phyloP scores from a whole-genome alignment of 1,140 invertebrate genomes.

The Neomicropteryx cornuta region DNA sequence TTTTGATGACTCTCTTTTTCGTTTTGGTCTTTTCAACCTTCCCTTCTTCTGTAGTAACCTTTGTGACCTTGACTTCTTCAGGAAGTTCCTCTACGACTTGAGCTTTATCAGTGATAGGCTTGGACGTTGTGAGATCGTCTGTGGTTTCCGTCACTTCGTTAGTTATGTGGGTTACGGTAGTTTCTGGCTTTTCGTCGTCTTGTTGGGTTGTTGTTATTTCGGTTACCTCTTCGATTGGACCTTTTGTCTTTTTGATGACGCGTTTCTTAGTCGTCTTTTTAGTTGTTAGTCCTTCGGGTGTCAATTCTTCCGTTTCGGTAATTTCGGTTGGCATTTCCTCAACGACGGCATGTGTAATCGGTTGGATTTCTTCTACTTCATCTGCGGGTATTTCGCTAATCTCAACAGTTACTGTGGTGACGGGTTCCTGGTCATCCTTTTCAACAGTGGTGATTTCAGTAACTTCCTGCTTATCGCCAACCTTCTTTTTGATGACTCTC shows the following conservation, averaged over 20 bases:
- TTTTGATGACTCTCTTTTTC: constrained; percentile 29
- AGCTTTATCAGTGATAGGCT: constrained; percentile 4
- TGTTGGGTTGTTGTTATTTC: constrained; percentile 17
- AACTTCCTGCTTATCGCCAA: constrained; percentile 27
- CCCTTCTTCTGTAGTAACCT: constrained; percentile 14
- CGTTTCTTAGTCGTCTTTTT: constrained; percentile 18
- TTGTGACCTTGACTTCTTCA: constrained; percentile 13
- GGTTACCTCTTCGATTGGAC: constrained; percentile 17
- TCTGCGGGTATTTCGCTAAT: constrained; percentile 18
- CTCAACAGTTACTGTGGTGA: constrained; percentile 25
- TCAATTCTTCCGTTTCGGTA: too few species aligned
- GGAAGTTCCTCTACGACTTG: constrained; percentile 10
- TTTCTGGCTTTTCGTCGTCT: constrained; percentile 17
- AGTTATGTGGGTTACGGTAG: constrained; percentile 9
- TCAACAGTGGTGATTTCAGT: constrained; percentile 33
- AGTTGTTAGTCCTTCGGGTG: constrained; percentile 19
- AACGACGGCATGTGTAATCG: too few species aligned
- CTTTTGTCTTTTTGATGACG: constrained; percentile 18
- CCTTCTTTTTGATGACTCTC: constrained; percentile 24
- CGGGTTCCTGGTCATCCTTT: constrained; percentile 27
- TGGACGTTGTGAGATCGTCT: constrained; percentile 5
- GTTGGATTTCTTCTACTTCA: constrained; percentile 10
- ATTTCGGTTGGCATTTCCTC: too few species aligned
- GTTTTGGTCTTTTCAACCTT: constrained; percentile 11
- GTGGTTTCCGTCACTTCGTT: constrained; percentile 9